Base-by-base conservation (phyloP, 2,888 invertebrate species). In the Conops quadrifasciatus region DNA sequence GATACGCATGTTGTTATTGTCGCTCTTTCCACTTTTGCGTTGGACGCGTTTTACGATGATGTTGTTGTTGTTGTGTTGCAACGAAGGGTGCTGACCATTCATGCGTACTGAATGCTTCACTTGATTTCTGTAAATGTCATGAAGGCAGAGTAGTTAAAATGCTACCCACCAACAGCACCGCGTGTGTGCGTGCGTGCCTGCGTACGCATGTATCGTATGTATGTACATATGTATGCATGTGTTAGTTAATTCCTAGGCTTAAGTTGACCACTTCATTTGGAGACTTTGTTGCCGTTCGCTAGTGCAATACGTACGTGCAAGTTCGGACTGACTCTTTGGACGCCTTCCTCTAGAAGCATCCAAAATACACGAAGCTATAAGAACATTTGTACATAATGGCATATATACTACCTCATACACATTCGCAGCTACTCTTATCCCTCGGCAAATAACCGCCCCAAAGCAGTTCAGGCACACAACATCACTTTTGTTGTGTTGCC, bases 241-340 rank as follows among this genome's bases (percentile, higher is more conserved):
- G 26, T 62, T 36, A 36, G 59, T 59, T 70, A 21, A 66, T 71
- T 60, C 67, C 51, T 71, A 30, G 30, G 60, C 59, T 51, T 36
- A 53, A 53, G 56, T 51, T 59, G 47, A 53, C 63, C 67, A 71
- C 67, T 71, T 71, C 67, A 71, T 71, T 71, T 71, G 67, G 62
- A 51, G 67, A 67, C 67, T 71, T 71, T 67, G 63, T 62, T 53
- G 53, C 65, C 58, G 56, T 26, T 60, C 63, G 45, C 11, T n/a
- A n/a, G n/a, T n/a, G n/a, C n/a, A n/a, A n/a, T 47, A 53, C 43
- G n/a, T 21, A 36, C 36, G 62, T 36, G 36, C 62, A 28, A 51
- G n/a, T 51, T 36, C 24, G 24, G 21, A 9, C 13, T 66, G 21
- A 59, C 59, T 67, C 30, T 67, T 49, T n/a, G 21, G n/a, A n/a